phyloP scores from a whole-genome alignment of 2,888 invertebrate species.

The Volucella inflata region DNA sequence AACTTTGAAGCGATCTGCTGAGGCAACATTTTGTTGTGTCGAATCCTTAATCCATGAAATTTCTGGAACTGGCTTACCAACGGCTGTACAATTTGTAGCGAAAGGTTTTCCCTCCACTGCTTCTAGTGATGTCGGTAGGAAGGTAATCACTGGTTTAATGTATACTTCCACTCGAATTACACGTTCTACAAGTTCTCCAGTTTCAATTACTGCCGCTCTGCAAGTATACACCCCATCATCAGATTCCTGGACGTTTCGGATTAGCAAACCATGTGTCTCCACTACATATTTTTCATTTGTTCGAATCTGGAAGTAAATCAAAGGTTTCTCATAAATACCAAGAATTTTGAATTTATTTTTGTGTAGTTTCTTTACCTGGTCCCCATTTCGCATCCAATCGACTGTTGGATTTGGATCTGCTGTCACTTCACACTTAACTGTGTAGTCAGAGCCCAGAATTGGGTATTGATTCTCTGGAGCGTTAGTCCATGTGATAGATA shows the following conservation, averaged over 20 bases:
- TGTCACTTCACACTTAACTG: slow-evolving; percentile 92
- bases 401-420: slow-evolving; percentile 94
- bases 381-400: slow-evolving; percentile 93
- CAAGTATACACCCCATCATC: slow-evolving; percentile 95
- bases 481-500: slow-evolving; percentile 93
- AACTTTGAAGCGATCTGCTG: slow-evolving; percentile 87
- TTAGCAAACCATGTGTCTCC: slow-evolving; percentile 89
- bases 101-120: slow-evolving; percentile 92
- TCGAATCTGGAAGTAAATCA: slow-evolving; percentile 84
- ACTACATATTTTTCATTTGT: slow-evolving; percentile 90
- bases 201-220: slow-evolving; percentile 92
- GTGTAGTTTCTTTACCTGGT: slow-evolving; percentile 84
- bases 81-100: slow-evolving; percentile 90
- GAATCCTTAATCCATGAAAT: slow-evolving; percentile 92
- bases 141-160: slow-evolving; percentile 89
- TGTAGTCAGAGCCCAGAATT: slow-evolving; percentile 89
- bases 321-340: slow-evolving; percentile 1
- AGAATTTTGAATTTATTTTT: background rate
- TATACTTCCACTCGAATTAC: slow-evolving; percentile 93
- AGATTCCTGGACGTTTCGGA: slow-evolving; percentile 90
- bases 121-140: slow-evolving; percentile 86
- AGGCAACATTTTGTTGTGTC: slow-evolving; percentile 89
- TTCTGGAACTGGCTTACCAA: slow-evolving; percentile 92
- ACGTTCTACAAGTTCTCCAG: slow-evolving; percentile 91
- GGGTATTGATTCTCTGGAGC: slow-evolving; percentile 93